Percentiles rank a stretch among this genome's conserved stretches.
Evolutionary conservation across 2,888 invertebrate genomes (phyloP).

Genomic region (Ischnura elegans): DNA sequence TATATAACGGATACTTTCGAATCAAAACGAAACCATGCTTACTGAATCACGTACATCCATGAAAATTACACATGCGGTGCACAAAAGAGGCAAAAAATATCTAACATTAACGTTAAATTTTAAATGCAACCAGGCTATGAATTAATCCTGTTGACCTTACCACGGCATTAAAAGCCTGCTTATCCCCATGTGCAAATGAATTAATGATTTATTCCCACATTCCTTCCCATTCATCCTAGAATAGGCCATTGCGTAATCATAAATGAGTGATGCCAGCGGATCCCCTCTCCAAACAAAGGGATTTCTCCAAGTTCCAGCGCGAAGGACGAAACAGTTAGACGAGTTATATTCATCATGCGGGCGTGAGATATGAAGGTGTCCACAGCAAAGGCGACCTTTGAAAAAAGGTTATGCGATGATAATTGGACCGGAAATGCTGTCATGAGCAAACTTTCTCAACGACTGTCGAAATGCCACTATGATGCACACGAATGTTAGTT

Average conservation of each 20-base stretch:
- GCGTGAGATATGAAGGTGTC: not conserved
- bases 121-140: not conserved
- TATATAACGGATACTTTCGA: too few species aligned
- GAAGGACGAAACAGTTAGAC: not conserved
- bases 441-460: not conserved
- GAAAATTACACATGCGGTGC: not conserved
- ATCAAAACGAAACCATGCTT: not conserved
- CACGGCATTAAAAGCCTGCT: not conserved
- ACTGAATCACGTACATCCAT: not conserved
- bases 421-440: not conserved
- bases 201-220: not conserved
- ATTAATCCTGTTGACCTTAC: not conserved
- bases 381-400: not conserved
- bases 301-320: not conserved
- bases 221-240: not conserved
- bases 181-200: not conserved
- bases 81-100: too few species aligned
- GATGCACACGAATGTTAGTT: not conserved
- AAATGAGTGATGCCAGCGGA: not conserved
- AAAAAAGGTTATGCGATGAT: not conserved
- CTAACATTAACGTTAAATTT: too few species aligned
- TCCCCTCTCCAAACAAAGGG: not conserved
- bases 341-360: slow-evolving; percentile 4
- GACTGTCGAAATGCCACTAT: not conserved
- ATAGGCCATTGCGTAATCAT: not conserved